Base-by-base conservation (phyloP, 2,113 vertebrate genomes). In the Cyphomyrus plagiostoma region DNA sequence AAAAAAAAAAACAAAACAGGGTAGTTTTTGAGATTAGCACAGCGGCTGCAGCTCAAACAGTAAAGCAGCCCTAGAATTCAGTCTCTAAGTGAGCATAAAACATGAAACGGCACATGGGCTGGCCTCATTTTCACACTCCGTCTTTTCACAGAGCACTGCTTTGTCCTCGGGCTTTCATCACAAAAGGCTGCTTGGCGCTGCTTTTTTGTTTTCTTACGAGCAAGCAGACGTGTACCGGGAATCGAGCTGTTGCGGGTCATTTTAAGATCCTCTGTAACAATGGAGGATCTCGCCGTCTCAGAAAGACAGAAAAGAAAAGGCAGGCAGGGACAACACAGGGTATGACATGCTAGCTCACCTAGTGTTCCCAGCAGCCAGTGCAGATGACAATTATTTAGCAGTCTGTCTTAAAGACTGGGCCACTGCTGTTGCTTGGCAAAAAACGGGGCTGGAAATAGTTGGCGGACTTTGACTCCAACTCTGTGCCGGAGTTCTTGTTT, bases 71-170 rank as follows among this genome's bases (percentile, higher is more conserved):
- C 87, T 66, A 23, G 70, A 39, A 90, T 86, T 39, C 91, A 90
- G 92, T 90, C 92, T 91, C 92, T 91, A 85, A 89, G 80, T 83
- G 91, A 35, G 35, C 74, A 80, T 80, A 80, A 80, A 80, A 80
- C 74, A 80, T 93, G 94, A 93, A 94, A 94, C 94, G 92, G 94
- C 93, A 93, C 91, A 90, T 82, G 84, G 91, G 52, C 93, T 35
- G 23, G 46, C 66, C 26, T 46, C 17, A 39, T 53, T 42, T 53
- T 53, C 89, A 35, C 66, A 80, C 80, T 26, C 80, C 30, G 7
- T 30, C 52, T 50, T 85, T 53, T 45, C 77, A 62, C 52, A 84
- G 52, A 30, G 42, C 52, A 19, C 35, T 15, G 10, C 88, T 58
- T 62, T 88, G 26, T 84, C 39, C 50, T 19, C n/a, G 7, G 48